phyloP scores from a whole-genome alignment of 1,140 invertebrate genomes.

The Drosophila insularis region DNA sequence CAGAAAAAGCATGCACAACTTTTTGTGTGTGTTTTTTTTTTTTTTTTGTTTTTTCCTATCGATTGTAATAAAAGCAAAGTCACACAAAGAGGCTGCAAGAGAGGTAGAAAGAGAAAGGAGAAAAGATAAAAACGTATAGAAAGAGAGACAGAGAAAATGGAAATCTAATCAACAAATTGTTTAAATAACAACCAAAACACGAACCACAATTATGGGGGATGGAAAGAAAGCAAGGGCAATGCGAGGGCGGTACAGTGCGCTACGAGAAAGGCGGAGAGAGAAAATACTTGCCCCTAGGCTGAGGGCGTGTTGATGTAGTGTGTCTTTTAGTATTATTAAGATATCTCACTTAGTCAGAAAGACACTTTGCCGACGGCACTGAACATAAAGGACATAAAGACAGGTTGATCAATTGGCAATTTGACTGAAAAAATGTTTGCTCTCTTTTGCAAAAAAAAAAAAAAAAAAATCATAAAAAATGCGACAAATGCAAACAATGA shows the following conservation, averaged over 20 bases:
- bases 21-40: not conserved
- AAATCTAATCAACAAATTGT: conserved; percentile 78
- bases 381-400: not conserved
- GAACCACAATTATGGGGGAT: conserved; percentile 22
- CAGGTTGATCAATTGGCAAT: conserved; percentile 8
- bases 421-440: conserved; percentile 5
- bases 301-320: too few species aligned
- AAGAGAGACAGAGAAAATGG: conserved; percentile 31
- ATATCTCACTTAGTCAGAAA: not conserved
- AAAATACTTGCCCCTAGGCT: not conserved
- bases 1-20: conserved; percentile 3
- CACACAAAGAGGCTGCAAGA: not conserved
- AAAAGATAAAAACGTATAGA: not conserved
- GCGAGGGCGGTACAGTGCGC: conserved; percentile 1
- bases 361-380: not conserved
- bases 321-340: not conserved
- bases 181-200: conserved; percentile 73
- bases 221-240: not conserved
- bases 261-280: not conserved
- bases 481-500: conserved; percentile 14
- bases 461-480: conserved; percentile 19
- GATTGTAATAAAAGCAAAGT: conserved; percentile 13
- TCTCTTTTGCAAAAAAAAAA: not conserved
- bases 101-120: not conserved
- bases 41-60: conserved; percentile 2